Evolutionary conservation across 2,113 vertebrate species (phyloP).

Genomic region (Sorex araneus): DNA sequence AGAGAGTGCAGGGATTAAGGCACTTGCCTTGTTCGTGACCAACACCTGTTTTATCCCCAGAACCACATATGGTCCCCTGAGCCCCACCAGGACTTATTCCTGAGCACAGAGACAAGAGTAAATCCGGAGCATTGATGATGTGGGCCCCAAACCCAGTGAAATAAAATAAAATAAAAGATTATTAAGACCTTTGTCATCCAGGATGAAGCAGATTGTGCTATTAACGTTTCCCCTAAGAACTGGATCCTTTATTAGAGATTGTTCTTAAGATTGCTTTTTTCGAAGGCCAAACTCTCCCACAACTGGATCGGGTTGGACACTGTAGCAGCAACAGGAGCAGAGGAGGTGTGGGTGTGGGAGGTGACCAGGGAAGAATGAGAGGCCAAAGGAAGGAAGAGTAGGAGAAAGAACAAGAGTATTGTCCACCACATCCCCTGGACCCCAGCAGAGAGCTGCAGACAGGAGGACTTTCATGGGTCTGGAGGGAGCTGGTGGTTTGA

Average conservation of each 20-base stretch:
- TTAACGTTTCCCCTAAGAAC: slow-evolving; percentile 43
- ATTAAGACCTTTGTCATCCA: neutral
- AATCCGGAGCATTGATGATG: too few species aligned
- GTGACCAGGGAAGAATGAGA: rapidly evolving
- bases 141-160: too few species aligned
- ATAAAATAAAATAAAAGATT: neutral
- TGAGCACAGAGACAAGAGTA: too few species aligned
- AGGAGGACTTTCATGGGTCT: neutral
- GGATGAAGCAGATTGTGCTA: slow-evolving; percentile 35
- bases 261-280: slow-evolving; percentile 48
- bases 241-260: slow-evolving; percentile 30
- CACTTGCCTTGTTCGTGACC: too few species aligned
- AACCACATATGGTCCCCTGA: too few species aligned
- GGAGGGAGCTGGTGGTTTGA: neutral
- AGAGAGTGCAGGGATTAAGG: too few species aligned
- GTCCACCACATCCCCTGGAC: too few species aligned
- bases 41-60: too few species aligned
- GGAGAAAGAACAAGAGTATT: neutral
- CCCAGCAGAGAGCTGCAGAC: neutral
- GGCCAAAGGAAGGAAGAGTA: rapidly evolving
- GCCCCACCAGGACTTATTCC: too few species aligned
- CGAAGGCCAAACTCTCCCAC: neutral
- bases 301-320: neutral
- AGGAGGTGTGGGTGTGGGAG: neutral
- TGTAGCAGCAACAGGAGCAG: neutral